Evolutionary conservation across 2,888 invertebrate genomes (phyloP).

Genomic region (Xestia c-nigrum): DNA sequence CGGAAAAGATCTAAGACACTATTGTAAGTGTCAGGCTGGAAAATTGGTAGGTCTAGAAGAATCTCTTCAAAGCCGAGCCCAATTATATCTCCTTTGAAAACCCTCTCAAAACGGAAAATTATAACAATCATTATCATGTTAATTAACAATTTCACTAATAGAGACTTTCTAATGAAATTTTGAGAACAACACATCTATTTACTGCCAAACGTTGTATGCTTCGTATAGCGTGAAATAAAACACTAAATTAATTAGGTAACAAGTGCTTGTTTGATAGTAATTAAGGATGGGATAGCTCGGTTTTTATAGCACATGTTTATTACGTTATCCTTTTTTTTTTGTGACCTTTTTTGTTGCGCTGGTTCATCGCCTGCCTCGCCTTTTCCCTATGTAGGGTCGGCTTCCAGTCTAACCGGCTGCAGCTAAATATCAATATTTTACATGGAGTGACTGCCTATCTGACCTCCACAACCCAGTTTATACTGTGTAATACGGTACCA

Average conservation of each 20-base stretch:
- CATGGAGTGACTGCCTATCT: too few relatives aligned
- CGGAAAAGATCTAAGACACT: not conserved
- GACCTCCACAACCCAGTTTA: too few relatives aligned
- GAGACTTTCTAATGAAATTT: constrained; percentile 45
- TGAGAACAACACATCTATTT: constrained; percentile 1
- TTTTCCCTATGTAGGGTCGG: too few relatives aligned
- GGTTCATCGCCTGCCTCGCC: too few relatives aligned
- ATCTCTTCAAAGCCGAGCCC: not conserved
- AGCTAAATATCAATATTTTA: too few relatives aligned
- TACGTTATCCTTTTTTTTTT: not conserved
- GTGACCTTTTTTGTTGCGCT: not conserved
- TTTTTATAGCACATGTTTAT: not conserved
- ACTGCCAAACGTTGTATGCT: constrained; percentile 32
- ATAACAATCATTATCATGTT: constrained; percentile 5
- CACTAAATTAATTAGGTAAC: constrained; percentile 33
- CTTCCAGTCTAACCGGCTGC: too few relatives aligned
- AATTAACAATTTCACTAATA: constrained; percentile 26
- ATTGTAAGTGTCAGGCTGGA: not conserved
- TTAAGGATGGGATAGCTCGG: not conserved
- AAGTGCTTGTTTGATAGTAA: constrained; percentile 13
- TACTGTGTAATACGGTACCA: too few relatives aligned
- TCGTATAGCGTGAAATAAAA: constrained; percentile 49
- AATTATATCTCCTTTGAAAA: not conserved
- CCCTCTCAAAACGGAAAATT: not conserved
- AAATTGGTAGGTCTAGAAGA: not conserved